Evolutionary conservation across 2,113 vertebrate species (phyloP).

Genomic region (Daphoenositta chrysoptera): DNA sequence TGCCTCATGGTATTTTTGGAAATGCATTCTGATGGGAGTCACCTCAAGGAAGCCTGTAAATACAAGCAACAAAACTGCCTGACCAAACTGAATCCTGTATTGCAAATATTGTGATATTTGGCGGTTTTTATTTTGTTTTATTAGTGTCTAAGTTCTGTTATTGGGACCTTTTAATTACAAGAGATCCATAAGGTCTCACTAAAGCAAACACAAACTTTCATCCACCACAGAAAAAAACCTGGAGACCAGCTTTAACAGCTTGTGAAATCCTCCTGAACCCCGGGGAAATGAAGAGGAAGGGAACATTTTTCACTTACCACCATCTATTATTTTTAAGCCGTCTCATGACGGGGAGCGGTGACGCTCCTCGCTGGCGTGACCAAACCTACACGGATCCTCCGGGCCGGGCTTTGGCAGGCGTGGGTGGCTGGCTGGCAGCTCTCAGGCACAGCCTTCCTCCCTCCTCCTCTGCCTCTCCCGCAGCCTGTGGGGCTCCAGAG

Average conservation of each 20-base stretch:
- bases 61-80: background rate
- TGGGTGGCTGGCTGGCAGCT: constrained; percentile 41
- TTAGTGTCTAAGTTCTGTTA: background rate
- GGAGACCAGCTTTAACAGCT: background rate
- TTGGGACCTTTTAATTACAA: background rate
- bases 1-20: background rate
- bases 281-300: background rate
- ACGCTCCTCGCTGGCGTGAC: constrained; percentile 5
- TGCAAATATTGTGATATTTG: background rate
- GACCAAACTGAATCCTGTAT: background rate
- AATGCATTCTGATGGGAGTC: background rate
- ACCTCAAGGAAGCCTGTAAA: background rate
- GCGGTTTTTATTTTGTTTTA: background rate
- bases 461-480: constrained; percentile 19
- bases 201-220: background rate
- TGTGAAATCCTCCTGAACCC: background rate
- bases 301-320: background rate
- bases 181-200: background rate
- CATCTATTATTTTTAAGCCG: constrained; percentile 25
- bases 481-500: background rate
- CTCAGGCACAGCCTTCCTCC: background rate
- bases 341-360: constrained; percentile 1
- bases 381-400: constrained; percentile 7
- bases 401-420: background rate
- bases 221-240: background rate